Evolutionary conservation across 64 coral and sea anemone genomes (phyloP).

Genomic region (Actinia equina): DNA sequence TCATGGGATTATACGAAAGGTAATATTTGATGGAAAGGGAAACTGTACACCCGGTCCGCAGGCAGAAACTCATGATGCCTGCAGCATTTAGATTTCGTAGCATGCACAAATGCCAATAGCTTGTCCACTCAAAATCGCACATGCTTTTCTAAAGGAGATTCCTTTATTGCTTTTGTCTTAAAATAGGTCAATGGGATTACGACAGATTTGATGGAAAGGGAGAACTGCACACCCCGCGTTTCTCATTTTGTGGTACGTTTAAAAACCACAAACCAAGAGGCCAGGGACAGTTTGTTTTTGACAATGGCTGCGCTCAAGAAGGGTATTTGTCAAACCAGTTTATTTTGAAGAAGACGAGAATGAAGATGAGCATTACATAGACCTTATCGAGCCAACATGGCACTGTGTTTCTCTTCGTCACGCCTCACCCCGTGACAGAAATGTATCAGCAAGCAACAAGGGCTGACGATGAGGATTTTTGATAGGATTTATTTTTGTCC

Average conservation of each 20-base stretch:
- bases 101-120: too few relatives aligned
- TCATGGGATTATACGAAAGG: too few relatives aligned
- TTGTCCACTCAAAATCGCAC: too few relatives aligned
- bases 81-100: too few relatives aligned
- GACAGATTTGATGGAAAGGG: slow-evolving; percentile 65
- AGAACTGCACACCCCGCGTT: slow-evolving; percentile 26
- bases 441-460: neutral
- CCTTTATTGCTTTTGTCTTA: neutral
- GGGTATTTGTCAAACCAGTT: slow-evolving; percentile 42
- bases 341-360: slow-evolving; percentile 1
- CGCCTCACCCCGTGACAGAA: neutral
- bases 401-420: neutral
- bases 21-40: too few relatives aligned
- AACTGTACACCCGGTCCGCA: too few relatives aligned
- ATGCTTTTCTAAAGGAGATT: too few relatives aligned
- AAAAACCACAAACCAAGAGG: slow-evolving; percentile 59
- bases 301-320: slow-evolving; percentile 60
- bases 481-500: too few relatives aligned
- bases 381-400: too few relatives aligned
- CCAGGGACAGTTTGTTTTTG: slow-evolving; percentile 60
- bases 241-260: slow-evolving; percentile 54
- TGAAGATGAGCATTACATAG: neutral
- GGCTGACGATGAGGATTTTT: neutral
- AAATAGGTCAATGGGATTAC: slow-evolving; percentile 60
- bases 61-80: too few relatives aligned